Base-by-base conservation (phyloP, 2,113 vertebrate genomes). In the Tetrax tetrax region DNA sequence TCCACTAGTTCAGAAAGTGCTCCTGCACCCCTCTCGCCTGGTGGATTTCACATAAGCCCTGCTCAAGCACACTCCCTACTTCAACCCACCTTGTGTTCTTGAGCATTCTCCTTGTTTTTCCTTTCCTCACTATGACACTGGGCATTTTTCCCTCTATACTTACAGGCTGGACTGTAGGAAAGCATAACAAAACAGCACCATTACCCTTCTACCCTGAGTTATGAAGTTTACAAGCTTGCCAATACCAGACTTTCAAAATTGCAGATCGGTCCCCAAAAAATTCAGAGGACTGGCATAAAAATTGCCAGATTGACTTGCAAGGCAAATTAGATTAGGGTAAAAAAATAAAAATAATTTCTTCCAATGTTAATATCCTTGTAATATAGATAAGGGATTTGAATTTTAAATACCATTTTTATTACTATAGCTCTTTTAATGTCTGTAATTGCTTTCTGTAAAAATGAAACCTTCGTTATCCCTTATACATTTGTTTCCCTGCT, bases 391-490 rank as follows among this genome's bases (percentile, higher is more conserved):
- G 90, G 91, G 88, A 96, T 95, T 96, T 96, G 94, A 95, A 97
- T 96, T 95, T 96, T 92, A 96, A 96, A 94, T 89, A 90, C 91
- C 86, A 91, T 94, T 95, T 95, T 97, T 97, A 96, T 97, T 93
- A 77, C 84, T 91, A 41, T 59, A 81, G 87, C 68, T 95, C 93
- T 86, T 97, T 96, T 97, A 97, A 95, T 82, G 86, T 85, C 93
- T 63, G 19, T 83, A 95, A 96, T 96, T 97, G 95, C 93, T 93
- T 95, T 94, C 80, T 66, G 74, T 90, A 72, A 88, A 92, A 96
- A 84, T 25, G 78, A 92, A 93, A 81, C 90, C 66, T 78, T 47
- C 60, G 72, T 43, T 51, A 31, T 78, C 57, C 76, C 51, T 69
- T n/a, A 68, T 12, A 96, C 63, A 47, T 61, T 87, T 94, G 83